Evolutionary conservation across 1,140 invertebrate genomes (phyloP), one percentile per base, ranked within the genome.

Genomic region (Drosophila mojavensis): DNA sequence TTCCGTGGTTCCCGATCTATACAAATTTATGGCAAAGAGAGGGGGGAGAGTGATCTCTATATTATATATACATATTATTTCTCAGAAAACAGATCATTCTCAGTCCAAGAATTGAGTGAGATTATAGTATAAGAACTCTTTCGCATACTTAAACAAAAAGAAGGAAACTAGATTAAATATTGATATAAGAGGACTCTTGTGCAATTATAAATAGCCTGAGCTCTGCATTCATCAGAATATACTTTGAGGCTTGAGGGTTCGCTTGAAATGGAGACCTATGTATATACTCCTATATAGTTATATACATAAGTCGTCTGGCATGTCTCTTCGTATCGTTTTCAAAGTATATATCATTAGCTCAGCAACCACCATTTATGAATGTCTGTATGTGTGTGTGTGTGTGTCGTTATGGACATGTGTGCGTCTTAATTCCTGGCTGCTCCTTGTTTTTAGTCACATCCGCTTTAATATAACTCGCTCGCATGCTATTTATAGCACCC

Each of bases 401-500:
- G 15, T 17, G 3, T 36, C 30, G n/a, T 1, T 43, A n/a, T 43
- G 41, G 11, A 9, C 17, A 4, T 36, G 26, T 15, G 30, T 41
- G 54, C 17, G 20, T 30, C 30, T 70, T 58, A 13, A 26, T 58
- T 51, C 33, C 47, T 36, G 41, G 47, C 64, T 60, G 71, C 55
- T 60, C 60, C 71, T 78, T 75, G 54, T 72, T 56, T 51, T 39
- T 60, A 54, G 43, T 48, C 62, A 76, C 68, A 79, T 77, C 77
- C 77, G 74, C 68, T 79, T 77, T 67, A 2, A 33, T 73, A 78
- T 75, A 67, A 63, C 63, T 66, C 51, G 68, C 64, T 76, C 59
- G 17, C 51, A 48, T 67, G 77, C 77, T 79, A 79, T 79, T 79
- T 79, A 73, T 79, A 79, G 77, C 59, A 73, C 60, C 77, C 73